These are phyloP conservation scores for Climacteris rufus DNA, from an alignment of 2,113 vertebrate species.

Conservation along the genomic window DNA sequence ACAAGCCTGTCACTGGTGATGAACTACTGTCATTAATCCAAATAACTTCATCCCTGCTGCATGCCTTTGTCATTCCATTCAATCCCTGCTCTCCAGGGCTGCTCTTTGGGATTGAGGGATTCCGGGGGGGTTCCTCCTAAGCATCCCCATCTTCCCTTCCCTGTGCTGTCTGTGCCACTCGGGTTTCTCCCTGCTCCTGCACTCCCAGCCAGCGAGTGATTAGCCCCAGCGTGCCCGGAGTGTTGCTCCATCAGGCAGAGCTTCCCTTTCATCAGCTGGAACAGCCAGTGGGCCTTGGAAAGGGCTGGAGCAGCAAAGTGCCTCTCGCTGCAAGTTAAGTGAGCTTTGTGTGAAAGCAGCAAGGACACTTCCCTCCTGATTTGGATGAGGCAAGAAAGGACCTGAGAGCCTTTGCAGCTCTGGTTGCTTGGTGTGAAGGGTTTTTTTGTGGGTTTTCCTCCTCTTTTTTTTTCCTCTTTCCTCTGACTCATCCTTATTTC, in stretches of 20 bases:
- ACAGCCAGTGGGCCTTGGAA: background rate
- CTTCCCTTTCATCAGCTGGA: background rate
- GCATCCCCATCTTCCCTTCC: background rate
- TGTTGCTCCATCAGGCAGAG: background rate
- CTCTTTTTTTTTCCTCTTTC: fast-evolving
- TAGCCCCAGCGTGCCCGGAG: background rate
- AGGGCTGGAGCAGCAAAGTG: background rate
- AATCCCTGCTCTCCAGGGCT: background rate
- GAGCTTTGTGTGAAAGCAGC: slow-evolving; percentile 48
- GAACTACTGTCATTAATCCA: background rate
- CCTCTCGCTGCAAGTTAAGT: background rate
- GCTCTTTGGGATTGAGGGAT: background rate
- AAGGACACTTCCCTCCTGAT: background rate
- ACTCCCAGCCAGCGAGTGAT: background rate
- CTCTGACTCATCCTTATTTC: background rate
- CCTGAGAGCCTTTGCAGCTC: background rate
- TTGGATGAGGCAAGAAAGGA: background rate
- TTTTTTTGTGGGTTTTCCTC: background rate
- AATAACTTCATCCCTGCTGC: background rate
- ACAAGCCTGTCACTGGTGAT: background rate
- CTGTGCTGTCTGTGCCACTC: background rate
- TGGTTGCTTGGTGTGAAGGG: background rate
- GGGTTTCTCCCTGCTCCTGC: background rate
- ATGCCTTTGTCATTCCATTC: background rate
- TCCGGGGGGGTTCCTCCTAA: background rate